phyloP scores from a whole-genome alignment of 2,797 vertebrate species.

The Buceros bicornis region DNA sequence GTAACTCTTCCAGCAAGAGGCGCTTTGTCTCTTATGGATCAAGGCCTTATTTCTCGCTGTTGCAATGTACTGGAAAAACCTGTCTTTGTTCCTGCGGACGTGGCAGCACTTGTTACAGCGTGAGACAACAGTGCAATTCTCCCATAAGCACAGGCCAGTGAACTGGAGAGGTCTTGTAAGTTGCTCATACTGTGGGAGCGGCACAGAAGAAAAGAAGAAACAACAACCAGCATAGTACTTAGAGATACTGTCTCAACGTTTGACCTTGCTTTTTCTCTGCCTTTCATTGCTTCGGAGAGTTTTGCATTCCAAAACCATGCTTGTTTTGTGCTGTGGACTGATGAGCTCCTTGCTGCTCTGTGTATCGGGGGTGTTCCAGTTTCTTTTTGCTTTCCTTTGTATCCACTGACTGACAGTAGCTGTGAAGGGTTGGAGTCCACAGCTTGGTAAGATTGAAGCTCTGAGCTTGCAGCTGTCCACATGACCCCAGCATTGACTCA shows the following conservation, averaged over 20 bases:
- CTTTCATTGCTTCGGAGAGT: not conserved
- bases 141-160: not conserved
- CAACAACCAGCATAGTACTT: not conserved
- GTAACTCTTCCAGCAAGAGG: not conserved
- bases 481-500: not conserved
- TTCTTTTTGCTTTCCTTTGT: not conserved
- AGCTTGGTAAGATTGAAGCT: not conserved
- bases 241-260: rapidly evolving
- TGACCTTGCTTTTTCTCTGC: not conserved
- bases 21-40: not conserved
- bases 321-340: not conserved
- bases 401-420: rapidly evolving
- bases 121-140: rapidly evolving
- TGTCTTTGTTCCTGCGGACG: not conserved
- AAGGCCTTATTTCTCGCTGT: not conserved
- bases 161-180: not conserved
- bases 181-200: rapidly evolving
- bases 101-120: not conserved
- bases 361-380: not conserved
- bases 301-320: not conserved
- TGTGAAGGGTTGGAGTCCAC: not conserved
- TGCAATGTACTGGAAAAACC: not conserved
- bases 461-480: rapidly evolving
- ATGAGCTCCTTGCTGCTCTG: not conserved
- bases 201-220: not conserved